Evolutionary conservation across 2,888 invertebrate species (phyloP).

Genomic region (Pelosia muscerda): DNA sequence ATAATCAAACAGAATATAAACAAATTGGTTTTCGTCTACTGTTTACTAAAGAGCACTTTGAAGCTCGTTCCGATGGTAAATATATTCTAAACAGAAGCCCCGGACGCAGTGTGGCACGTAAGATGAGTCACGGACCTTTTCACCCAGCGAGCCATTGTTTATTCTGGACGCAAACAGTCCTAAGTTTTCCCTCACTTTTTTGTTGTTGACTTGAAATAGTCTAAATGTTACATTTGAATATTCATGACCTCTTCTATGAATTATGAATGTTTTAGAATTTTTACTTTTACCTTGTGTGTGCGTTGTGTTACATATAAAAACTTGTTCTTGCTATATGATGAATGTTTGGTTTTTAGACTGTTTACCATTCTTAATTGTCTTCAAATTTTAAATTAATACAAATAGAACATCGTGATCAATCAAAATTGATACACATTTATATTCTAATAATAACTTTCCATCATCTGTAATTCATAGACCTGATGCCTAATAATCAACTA

Average conservation of each 20-base stretch:
- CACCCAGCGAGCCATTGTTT: constrained; percentile 72
- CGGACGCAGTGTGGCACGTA: constrained; percentile 60
- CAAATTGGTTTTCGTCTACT: constrained; percentile 54
- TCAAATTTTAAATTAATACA: constrained; percentile 21
- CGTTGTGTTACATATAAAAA: constrained; percentile 46
- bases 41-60: constrained; percentile 62
- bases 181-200: constrained; percentile 74
- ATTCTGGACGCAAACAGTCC: constrained; percentile 74
- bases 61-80: constrained; percentile 72
- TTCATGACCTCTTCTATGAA: constrained; percentile 62
- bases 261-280: constrained; percentile 57
- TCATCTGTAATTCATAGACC: constrained; percentile 17
- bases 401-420: constrained; percentile 27
- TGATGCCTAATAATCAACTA: constrained; percentile 24
- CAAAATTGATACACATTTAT: constrained; percentile 21
- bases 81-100: constrained; percentile 79
- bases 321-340: constrained; percentile 45
- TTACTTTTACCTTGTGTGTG: constrained; percentile 49
- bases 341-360: constrained; percentile 37
- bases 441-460: constrained; percentile 30
- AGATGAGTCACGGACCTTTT: constrained; percentile 84
- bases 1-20: constrained; percentile 48
- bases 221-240: constrained; percentile 65
- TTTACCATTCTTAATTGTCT: constrained; percentile 25
- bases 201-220: constrained; percentile 54